phyloP scores from a whole-genome alignment of 2,888 invertebrate genomes.

The Nymphalis polychloros region DNA sequence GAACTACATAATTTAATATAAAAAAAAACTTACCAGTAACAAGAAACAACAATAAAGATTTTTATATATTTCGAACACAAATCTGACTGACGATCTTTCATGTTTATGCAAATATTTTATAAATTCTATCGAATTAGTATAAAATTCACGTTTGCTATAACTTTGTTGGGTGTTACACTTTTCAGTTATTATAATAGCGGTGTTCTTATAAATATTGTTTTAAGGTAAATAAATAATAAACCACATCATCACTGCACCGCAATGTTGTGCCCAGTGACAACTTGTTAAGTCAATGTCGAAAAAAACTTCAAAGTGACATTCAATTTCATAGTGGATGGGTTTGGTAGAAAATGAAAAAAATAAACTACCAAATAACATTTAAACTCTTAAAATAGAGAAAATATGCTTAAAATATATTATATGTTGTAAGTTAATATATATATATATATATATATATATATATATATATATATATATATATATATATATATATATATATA shows the following conservation, averaged over 20 bases:
- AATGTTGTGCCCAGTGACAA: not conserved
- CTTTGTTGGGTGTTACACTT: not conserved
- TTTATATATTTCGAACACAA: constrained; percentile 84
- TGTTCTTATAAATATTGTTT: not conserved
- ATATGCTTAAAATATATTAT: no score
- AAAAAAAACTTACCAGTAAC: constrained; percentile 86
- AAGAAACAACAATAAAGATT: constrained; percentile 87
- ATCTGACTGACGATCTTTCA: constrained; percentile 64
- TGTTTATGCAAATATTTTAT: constrained; percentile 39
- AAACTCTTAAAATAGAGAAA: no score
- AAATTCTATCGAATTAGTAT: not conserved
- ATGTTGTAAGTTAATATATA: no score
- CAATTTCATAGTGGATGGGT: not conserved
- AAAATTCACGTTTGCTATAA: not conserved
- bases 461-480: no score
- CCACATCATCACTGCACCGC: constrained; percentile 19
- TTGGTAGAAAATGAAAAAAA: not conserved
- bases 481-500: no score
- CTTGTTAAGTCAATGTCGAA: not conserved
- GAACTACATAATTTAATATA: not conserved
- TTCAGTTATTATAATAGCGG: not conserved
- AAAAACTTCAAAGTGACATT: not conserved
- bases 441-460: no score
- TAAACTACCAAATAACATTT: no score
- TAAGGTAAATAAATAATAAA: constrained; percentile 3